Percentiles rank a stretch among this genome's conserved stretches.
phyloP scores from a whole-genome alignment of 1,140 invertebrate species.

The Hirudo medicinalis region DNA sequence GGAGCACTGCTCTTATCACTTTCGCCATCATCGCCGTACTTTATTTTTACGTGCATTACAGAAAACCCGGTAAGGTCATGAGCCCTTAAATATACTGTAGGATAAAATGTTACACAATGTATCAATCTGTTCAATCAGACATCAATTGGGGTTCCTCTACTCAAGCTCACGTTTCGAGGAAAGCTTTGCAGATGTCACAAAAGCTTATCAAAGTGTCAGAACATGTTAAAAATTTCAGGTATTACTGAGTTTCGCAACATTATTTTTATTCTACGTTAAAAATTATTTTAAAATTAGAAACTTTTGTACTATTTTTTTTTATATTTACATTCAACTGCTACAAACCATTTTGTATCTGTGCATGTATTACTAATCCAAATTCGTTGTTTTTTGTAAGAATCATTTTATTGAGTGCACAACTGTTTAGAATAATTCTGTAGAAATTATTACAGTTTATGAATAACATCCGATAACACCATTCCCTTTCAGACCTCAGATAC shows the following conservation, averaged over 20 bases:
- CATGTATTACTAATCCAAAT: too few species aligned
- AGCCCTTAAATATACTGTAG: background rate
- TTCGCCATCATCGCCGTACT: conserved; percentile 72
- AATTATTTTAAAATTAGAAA: conserved; percentile 4
- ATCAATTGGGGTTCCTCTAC: conserved; percentile 96
- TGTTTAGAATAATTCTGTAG: background rate
- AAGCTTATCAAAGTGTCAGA: conserved; percentile 76
- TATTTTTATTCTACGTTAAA: background rate
- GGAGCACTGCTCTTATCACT: conserved; percentile 74
- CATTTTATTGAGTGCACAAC: background rate
- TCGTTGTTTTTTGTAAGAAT: background rate
- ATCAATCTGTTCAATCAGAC: conserved; percentile 49
- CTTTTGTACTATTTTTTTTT: background rate
- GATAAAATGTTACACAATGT: background rate
- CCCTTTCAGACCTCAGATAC: conserved; percentile 57
- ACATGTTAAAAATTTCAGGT: conserved; percentile 87
- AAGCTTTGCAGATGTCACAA: conserved; percentile 68
- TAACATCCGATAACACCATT: too few species aligned
- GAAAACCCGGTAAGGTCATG: conserved; percentile 61
- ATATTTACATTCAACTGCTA: too few species aligned
- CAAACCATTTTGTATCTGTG: too few species aligned
- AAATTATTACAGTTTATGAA: too few species aligned
- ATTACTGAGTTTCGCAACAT: conserved; percentile 4
- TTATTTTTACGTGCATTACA: conserved; percentile 73
- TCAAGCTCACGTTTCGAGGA: conserved; percentile 88